Evolutionary conservation across 2,888 invertebrate species (phyloP), one percentile per base, ranked within the genome.

Genomic region (Ochropleura leucogaster): DNA sequence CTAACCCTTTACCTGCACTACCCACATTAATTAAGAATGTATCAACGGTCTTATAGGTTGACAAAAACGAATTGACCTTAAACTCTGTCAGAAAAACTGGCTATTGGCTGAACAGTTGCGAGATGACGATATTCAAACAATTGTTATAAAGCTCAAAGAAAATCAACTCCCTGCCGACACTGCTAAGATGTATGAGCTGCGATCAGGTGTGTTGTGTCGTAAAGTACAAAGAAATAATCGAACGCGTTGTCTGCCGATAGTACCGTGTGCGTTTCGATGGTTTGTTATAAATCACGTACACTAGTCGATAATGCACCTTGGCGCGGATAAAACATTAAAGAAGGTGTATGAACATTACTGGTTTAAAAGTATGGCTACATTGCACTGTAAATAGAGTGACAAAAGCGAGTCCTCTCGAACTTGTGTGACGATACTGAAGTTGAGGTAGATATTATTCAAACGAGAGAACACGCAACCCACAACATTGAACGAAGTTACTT

Each of bases 271-370:
- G 12, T 76, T 88, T 4, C 64, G 79, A 0, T 90, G 90, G 89
- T 85, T 89, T 0, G 75, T 91, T 12, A 85, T 90, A 7, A 87
- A 89, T 66, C 77, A 87, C 60, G 65, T 89, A 4, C 89, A 90
- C 55, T 85, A 86, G 0, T 59, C 78, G 1, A 16, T 90, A 2
- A 62, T 85, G 42, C 89, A 90, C 55, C 63, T 89, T 1, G 88
- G 88, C 3, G 84, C 76, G 74, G 82, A 88, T 1, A 89, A 89
- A 60, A 86, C 88, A 46, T 9, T 46, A 46, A 9, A 46, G 9
- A 46, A 46, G 46, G 46, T 46, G 9, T 46, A 46, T 10, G 46
- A 46, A 46, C 46, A 46, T 46, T 46, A 46, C 46, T 46, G 46
- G 46, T 46, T 46, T 46, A 9, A 46, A 8, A 46, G 46, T 46